Evolutionary conservation across 2,888 invertebrate genomes (phyloP).

Genomic region (Lepidocyrtoides sp.): DNA sequence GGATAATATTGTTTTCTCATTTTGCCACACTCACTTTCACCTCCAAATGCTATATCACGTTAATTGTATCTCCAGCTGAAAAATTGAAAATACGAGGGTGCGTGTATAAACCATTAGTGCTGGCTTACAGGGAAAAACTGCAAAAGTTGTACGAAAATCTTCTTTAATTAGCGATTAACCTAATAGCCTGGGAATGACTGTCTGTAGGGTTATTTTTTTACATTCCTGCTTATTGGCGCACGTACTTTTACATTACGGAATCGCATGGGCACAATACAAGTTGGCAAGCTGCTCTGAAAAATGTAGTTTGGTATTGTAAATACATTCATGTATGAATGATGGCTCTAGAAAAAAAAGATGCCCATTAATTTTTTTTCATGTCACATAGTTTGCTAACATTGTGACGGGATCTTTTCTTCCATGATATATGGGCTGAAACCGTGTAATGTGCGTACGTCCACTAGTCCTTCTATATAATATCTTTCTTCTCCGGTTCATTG

Average conservation of each 20-base stretch:
- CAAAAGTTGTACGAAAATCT: no score
- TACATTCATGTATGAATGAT: not conserved
- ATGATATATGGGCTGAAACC: conserved; percentile 81
- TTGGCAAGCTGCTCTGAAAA: not conserved
- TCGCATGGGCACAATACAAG: no score
- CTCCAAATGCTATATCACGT: no score
- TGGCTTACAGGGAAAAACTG: no score
- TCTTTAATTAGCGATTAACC: no score
- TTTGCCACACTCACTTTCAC: conserved; percentile 1
- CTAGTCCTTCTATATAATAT: conserved; percentile 59
- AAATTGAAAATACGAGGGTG: no score
- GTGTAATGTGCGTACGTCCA: conserved; percentile 73
- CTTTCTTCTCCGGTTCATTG: conserved; percentile 41
- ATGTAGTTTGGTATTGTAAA: not conserved
- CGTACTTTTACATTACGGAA: no score
- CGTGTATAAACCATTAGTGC: no score
- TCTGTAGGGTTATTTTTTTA: no score
- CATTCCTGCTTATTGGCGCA: no score
- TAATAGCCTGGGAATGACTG: not conserved
- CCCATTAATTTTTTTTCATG: conserved; percentile 77
- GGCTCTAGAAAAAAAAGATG: conserved; percentile 22
- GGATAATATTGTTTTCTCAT: conserved; percentile 39
- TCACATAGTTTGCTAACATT: conserved; percentile 83
- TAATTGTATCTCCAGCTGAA: no score
- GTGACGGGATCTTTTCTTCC: conserved; percentile 79